These are phyloP conservation scores for Elanoides forficatus DNA, from an alignment of 2,113 vertebrate genomes.

Conservation along the genomic window DNA sequence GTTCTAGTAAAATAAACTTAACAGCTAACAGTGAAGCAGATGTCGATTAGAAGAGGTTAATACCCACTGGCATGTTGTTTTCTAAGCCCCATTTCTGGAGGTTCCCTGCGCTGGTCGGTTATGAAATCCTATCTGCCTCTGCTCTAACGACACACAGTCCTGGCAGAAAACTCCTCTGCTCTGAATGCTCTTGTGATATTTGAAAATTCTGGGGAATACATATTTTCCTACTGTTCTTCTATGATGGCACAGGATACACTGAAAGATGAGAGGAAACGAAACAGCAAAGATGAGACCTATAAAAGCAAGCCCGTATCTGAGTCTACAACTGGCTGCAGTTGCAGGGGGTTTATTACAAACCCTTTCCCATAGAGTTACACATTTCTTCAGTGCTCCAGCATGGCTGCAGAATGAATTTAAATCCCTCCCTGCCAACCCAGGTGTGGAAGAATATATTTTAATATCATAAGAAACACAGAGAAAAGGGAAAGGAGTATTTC, in stretches of 20 bases:
- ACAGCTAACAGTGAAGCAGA: background rate
- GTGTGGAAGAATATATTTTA: slow-evolving; percentile 39
- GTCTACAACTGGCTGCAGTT: background rate
- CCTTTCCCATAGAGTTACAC: background rate
- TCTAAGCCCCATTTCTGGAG: background rate
- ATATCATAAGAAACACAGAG: slow-evolving; percentile 6
- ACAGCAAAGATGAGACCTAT: background rate
- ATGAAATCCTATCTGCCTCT: background rate
- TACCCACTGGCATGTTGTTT: background rate
- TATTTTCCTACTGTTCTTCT: background rate
- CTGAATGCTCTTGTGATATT: background rate
- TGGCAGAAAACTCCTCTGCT: background rate
- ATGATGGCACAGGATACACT: background rate
- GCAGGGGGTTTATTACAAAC: background rate
- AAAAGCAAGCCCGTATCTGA: background rate
- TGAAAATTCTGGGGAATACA: background rate
- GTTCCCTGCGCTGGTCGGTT: background rate
- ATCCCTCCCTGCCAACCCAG: background rate
- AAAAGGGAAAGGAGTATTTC: slow-evolving; percentile 8
- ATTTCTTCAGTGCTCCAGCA: background rate
- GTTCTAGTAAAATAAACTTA: background rate
- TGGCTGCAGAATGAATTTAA: background rate
- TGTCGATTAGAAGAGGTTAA: background rate
- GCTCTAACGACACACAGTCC: background rate
- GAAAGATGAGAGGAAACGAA: background rate